Evolutionary conservation across 1,140 invertebrate genomes (phyloP), one percentile per base, ranked within the genome.

Genomic region (Drosophila punjabiensis): DNA sequence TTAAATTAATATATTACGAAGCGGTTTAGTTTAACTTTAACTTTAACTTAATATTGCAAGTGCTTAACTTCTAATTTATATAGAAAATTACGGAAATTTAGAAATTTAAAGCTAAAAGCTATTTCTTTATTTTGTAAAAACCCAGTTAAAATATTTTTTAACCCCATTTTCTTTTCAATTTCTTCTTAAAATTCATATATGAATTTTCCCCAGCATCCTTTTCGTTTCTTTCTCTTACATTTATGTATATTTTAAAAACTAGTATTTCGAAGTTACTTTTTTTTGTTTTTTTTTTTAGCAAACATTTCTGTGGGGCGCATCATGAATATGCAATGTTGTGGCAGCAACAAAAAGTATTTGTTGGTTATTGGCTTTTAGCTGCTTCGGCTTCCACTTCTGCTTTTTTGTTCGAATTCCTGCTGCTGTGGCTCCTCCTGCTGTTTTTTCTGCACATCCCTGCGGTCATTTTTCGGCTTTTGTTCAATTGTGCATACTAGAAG

Each of bases 401-500:
- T 62, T 62, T 62, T 20, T 33, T 48, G 20, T 50, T 59, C 56
- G 14, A 11, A 20, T 20, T 37, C n/a, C 32, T 11, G 18, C 18
- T 20, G 8, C 47, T 24, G 13, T 43, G 41, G 41, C 3, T 50
- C 24, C 24, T 28, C 16, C 28, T 11, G 14, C 20, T 47, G 18
- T 24, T 24, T 28, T 50, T 50, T 0, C 50, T 30, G 28, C 39
- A 56, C 37, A 76, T 35, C 33, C 65, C 70, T 68, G 77, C 79
- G 73, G 77, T 65, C 48, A 55, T 64, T 68, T 76, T 61, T 48
- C 50, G 63, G 65, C 62, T 71, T 67, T 67, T 67, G 43, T 76
- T 76, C 69, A 74, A 79, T 82, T 82, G 79, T 82, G 79, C 75
- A 74, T 82, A 77, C 39, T 55, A 61, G 41, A 64, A 53, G 45